Evolutionary conservation across 1,140 invertebrate species (phyloP), one percentile per base, ranked within the genome.

Genomic region (Drosophila gunungcola): DNA sequence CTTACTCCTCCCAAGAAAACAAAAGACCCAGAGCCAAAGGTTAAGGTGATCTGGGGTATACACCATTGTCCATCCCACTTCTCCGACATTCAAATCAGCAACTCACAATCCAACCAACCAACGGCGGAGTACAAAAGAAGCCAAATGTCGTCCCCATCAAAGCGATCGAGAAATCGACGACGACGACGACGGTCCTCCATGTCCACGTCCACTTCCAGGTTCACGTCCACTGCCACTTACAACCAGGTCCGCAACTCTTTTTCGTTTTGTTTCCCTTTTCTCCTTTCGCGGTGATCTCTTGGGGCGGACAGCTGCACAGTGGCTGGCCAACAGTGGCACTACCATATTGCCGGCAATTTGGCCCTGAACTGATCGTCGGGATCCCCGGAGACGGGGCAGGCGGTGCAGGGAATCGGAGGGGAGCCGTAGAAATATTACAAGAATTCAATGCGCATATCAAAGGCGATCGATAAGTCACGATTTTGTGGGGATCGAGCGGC

Each of bases 371-470:
- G 77, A 58, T 52, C 67, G 46, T 60, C 55, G 45, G 67, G 67
- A 72, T 58, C 27, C 34, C 32, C 43, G 36, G 36, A 32, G 29
- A 6, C 3, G 7, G 12, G 29, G 55, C 16, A n/a, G 11, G 32
- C 2, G 55, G 27, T 7, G 43, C 29, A 49, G 51, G 9, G 4
- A 21, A 10, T 13, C 16, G 53, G 11, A 68, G 69, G 43, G 29
- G 38, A 1, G 45, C 56, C 48, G 54, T 73, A 73, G 46, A 86
- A 86, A 88, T 86, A 86, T 86, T 86, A 79, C 74, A 86, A 88
- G 83, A 86, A 86, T 86, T 86, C 83, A 86, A 86, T 88, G 78
- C 70, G 83, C 83, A 86, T 88, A 86, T 86, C 83, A 88, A 86
- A 86, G 82, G 48, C 83, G 79, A 86, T 86, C 83, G 82, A 86